Conservation (phyloP, 2,888 invertebrate genomes). For the Cylindroiulus punctatus region DNA sequence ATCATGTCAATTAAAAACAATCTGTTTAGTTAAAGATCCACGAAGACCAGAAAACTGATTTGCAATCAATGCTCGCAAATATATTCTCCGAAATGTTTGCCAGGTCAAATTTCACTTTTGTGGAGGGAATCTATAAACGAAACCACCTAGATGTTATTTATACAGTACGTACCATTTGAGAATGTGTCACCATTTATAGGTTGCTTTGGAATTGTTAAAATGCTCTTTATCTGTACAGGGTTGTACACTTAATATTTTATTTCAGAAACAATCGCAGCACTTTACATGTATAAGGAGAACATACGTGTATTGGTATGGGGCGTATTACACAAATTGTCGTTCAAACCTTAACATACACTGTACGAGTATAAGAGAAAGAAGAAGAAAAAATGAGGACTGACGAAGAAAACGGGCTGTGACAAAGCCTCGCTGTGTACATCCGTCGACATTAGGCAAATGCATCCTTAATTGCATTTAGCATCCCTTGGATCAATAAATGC, state of each 20-base stretch:
- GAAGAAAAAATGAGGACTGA: neutral
- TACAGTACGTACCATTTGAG: no score
- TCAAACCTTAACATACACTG: neutral
- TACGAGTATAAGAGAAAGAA: neutral
- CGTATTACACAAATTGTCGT: neutral
- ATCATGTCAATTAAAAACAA: no score
- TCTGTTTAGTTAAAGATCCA: neutral
- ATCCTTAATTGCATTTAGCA: conserved; percentile 48
- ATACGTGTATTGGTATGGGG: neutral
- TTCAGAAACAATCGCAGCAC: neutral
- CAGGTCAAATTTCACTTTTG: no score
- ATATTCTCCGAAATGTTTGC: no score
- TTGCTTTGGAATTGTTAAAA: no score
- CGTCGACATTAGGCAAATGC: conserved; percentile 46
- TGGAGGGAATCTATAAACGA: no score
- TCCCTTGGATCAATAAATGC: conserved; percentile 49
- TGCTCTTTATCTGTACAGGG: no score
- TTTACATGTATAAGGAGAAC: neutral
- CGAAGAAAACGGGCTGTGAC: conserved; percentile 13
- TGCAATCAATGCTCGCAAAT: no score
- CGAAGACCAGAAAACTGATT: neutral
- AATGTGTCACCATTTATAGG: no score
- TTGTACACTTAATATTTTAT: no score
- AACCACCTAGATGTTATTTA: no score
- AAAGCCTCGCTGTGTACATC: conserved; percentile 25